phyloP scores from a whole-genome alignment of 1,140 invertebrate genomes.

The Oscheius sp. region DNA sequence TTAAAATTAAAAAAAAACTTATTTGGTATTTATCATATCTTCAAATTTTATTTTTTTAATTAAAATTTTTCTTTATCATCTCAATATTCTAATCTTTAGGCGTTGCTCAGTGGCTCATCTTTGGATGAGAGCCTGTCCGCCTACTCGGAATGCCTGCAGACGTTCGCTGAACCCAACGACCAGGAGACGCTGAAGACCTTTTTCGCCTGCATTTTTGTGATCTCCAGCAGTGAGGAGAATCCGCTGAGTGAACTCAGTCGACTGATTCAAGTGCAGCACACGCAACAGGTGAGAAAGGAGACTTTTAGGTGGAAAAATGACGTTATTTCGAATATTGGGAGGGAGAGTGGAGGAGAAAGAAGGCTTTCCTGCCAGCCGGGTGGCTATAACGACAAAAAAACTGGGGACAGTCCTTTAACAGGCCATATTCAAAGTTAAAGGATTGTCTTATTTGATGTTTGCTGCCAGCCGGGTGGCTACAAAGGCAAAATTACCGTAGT shows the following conservation, averaged over 20 bases:
- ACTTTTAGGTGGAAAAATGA: no score
- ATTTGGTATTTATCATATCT: no score
- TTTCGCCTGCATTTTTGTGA: slow-evolving; percentile 29
- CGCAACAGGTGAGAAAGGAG: slow-evolving; percentile 28
- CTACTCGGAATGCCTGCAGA: background rate
- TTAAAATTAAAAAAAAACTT: background rate
- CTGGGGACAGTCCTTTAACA: no score
- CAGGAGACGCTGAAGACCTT: slow-evolving; percentile 23
- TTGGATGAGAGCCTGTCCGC: background rate
- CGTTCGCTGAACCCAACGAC: background rate
- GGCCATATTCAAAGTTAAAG: no score
- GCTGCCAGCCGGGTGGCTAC: no score
- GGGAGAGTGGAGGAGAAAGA: background rate
- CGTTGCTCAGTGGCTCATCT: background rate
- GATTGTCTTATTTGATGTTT: no score
- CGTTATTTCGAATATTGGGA: background rate
- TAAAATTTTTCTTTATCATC: no score
- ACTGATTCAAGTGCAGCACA: slow-evolving; percentile 31
- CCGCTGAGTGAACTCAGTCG: slow-evolving; percentile 29
- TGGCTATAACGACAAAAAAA: no score
- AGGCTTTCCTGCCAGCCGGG: background rate
- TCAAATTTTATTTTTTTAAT: no score
- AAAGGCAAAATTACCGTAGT: no score
- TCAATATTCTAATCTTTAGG: background rate
- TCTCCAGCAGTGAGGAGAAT: slow-evolving; percentile 32